A percentile compares a stretch with the other conserved stretches of the same genome.
phyloP scores from a whole-genome alignment of 2,888 invertebrate species.

The Monoplex corrugatus region DNA sequence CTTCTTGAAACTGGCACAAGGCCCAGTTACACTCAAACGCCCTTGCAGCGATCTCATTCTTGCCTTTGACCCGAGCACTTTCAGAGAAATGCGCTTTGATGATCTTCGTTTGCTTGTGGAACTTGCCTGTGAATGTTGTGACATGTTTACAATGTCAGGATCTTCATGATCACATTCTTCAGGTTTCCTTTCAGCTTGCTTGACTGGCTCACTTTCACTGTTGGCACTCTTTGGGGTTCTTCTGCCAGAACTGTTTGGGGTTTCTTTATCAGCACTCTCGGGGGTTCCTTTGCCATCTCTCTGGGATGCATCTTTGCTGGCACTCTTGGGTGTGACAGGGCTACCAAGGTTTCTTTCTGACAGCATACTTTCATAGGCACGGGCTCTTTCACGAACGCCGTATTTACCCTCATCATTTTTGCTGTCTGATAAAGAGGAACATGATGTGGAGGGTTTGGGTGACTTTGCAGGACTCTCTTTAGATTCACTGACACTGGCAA shows the following conservation, averaged over 20 bases:
- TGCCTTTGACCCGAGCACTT: conserved; percentile 43
- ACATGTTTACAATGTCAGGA: background rate
- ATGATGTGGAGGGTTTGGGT: background rate
- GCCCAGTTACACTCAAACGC: conserved; percentile 23
- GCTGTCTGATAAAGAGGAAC: background rate
- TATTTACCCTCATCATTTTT: background rate
- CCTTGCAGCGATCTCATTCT: conserved; percentile 37
- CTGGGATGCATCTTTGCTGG: background rate
- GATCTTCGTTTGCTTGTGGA: background rate
- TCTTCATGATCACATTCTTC: background rate
- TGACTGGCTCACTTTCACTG: background rate
- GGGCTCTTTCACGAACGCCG: conserved; percentile 23
- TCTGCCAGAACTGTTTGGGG: background rate
- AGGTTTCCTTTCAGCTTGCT: background rate
- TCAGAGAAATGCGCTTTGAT: conserved; percentile 17
- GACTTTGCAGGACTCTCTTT: background rate
- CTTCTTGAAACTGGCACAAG: background rate
- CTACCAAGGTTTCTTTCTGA: conserved; percentile 13
- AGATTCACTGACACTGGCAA: conserved; percentile 16
- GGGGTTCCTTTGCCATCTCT: background rate
- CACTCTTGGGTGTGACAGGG: conserved; percentile 11
- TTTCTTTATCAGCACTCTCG: background rate
- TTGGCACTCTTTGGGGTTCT: background rate
- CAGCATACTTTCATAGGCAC: conserved; percentile 43
- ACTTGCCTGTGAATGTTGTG: conserved; percentile 14